Base-by-base conservation (phyloP, 2,797 vertebrate genomes). In the Dermochelys coriacea region DNA sequence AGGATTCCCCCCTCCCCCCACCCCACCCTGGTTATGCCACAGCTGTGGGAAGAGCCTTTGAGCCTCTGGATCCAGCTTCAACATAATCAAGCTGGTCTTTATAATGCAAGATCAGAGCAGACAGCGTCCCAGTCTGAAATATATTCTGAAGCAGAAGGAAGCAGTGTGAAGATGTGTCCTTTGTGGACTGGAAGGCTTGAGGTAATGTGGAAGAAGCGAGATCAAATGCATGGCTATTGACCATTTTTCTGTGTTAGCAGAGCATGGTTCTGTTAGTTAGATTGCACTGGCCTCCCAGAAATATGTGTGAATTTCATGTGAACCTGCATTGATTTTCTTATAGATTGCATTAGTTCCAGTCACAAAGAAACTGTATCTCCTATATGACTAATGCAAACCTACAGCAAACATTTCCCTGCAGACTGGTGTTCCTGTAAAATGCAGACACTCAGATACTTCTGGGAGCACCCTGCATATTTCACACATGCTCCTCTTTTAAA, bases 241-340 rank as follows among this genome's bases (percentile, higher is more conserved):
- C 88, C 90, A 37, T 95, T 94, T 94, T 93, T 92, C 94, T 94
- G 84, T 68, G 91, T 91, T 94, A 94, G 92, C 94, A 91, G 91
- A 90, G 83, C 93, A 80, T 94, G 91, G 92, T 93, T 95, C 85
- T 92, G 78, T 93, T 61, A 88, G n/a, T 41, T 9, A 23, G 90
- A 55, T 91, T 84, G 80, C 93, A 55, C 80, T 3, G 47, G 0
- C 1, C 93, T 93, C 93, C 82, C 68, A 88, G 92, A 82, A 91
- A 79, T 86, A 68, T 55, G 89, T 94, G 93, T 93, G 96, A 94
- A 96, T 96, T 96, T 93, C 90, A 81, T 79, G 59, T 93, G 95
- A 96, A 96, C 93, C 51, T 88, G 80, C 90, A 98, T 98, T 92
- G 97, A 97, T 97, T 97, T 98, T 94, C 96, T 96, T 95, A 90